Percentiles rank a stretch among this genome's conserved stretches.
Conservation (phyloP, 2,797 vertebrate species). For the Enteromius trimaculatus region DNA sequence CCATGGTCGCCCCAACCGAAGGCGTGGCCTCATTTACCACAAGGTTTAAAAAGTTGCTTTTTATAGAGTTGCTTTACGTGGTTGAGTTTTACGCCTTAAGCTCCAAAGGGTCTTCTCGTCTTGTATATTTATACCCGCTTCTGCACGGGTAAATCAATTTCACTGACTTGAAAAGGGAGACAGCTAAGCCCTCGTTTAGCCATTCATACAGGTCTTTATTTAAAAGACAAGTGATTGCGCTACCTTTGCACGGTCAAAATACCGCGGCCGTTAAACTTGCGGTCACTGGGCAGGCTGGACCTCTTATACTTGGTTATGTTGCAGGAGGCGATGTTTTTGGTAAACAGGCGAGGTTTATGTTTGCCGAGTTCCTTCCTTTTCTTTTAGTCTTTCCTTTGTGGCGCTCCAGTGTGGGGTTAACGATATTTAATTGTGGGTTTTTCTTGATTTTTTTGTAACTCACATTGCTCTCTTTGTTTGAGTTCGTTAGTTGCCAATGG, state of each 20-base stretch:
- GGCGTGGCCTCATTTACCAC: constrained; percentile 1
- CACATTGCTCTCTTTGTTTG: constrained; percentile 43
- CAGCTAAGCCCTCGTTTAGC: constrained; percentile 68
- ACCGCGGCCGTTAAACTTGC: constrained; percentile 69
- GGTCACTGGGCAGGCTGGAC: constrained; percentile 75
- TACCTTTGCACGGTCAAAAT: constrained; percentile 77
- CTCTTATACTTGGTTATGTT: constrained; percentile 57
- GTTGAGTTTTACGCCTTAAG: constrained; percentile 61
- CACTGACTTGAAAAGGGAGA: constrained; percentile 69
- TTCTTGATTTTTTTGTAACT: constrained; percentile 42
- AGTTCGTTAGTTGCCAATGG: constrained; percentile 62
- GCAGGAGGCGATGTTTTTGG: constrained; percentile 77
- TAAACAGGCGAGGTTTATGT: constrained; percentile 72
- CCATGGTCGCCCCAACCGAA: constrained; percentile 75
- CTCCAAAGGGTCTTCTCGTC: constrained; percentile 79
- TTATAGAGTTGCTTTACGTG: neutral
- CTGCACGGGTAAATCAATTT: constrained; percentile 73
- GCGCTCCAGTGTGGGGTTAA: constrained; percentile 65
- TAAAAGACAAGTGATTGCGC: constrained; percentile 77
- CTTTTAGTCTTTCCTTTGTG: constrained; percentile 62
- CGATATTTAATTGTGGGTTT: neutral
- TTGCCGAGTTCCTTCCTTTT: constrained; percentile 77
- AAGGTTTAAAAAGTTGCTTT: rapidly evolving
- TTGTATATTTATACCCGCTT: constrained; percentile 62
- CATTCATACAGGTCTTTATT: constrained; percentile 76